Percentiles rank a stretch among this genome's conserved stretches.
These are phyloP conservation scores for Drosophila atripex DNA, from an alignment of 2,888 invertebrate genomes.

Conservation along the genomic window DNA sequence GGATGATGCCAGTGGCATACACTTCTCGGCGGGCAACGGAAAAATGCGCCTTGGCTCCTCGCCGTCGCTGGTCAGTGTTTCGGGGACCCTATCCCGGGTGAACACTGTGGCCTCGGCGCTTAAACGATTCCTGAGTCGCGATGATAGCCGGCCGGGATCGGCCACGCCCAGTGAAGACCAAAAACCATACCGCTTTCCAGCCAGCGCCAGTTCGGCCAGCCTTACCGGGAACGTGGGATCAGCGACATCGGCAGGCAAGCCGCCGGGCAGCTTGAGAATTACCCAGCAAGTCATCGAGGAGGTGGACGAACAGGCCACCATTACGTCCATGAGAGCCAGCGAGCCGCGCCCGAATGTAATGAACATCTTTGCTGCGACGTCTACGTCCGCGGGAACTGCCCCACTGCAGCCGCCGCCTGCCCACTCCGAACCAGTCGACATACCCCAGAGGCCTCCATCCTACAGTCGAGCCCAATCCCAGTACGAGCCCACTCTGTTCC, in stretches of 20 bases:
- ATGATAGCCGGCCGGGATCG: slow-evolving; percentile 85
- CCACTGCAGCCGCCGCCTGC: slow-evolving; percentile 48
- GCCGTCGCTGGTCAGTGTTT: slow-evolving; percentile 82
- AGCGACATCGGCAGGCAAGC: slow-evolving; percentile 56
- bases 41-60: slow-evolving; percentile 85
- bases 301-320: slow-evolving; percentile 92
- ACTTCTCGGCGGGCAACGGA: slow-evolving; percentile 87
- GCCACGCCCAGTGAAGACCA: slow-evolving; percentile 82
- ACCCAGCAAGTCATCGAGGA: slow-evolving; percentile 90
- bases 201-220: slow-evolving; percentile 82
- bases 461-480: slow-evolving; percentile 81
- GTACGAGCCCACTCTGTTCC: slow-evolving; percentile 73
- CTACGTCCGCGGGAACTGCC: slow-evolving; percentile 46
- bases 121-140: slow-evolving; percentile 90
- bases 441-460: slow-evolving; percentile 84
- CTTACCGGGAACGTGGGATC: slow-evolving; percentile 55
- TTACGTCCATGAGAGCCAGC: slow-evolving; percentile 88
- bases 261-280: slow-evolving; percentile 86
- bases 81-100: slow-evolving; percentile 88
- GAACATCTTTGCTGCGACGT: slow-evolving; percentile 85
- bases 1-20: slow-evolving; percentile 90
- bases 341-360: slow-evolving; percentile 87
- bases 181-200: slow-evolving; percentile 81
- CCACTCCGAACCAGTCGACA: slow-evolving; percentile 87
- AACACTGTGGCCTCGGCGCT: slow-evolving; percentile 91